Base-by-base conservation (phyloP, 1,140 invertebrate genomes). In the Marisa cornuarietis region DNA sequence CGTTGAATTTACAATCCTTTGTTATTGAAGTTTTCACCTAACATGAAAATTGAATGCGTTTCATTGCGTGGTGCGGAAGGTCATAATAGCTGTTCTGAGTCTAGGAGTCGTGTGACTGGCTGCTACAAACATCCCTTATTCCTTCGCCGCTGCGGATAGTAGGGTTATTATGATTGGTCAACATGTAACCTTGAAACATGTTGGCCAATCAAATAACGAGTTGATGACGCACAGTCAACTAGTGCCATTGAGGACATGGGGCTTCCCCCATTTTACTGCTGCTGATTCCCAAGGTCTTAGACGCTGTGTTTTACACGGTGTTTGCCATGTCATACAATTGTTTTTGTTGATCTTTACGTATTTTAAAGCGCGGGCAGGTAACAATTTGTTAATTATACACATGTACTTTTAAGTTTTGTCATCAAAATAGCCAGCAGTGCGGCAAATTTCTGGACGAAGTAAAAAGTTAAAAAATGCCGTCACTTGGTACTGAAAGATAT, bases 61-160 rank as follows among this genome's bases (percentile, higher is more conserved):
- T 77, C 76, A 77, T 77, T 77, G 62, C 65, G 42, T 51, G 68
- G 63, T 77, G 76, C 76, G 76, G 76, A 77, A 68, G 76, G 76
- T 77, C 76, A 77, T 77, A 49, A 20, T 68, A 63, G 63, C 49
- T 65, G 76, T 63, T 65, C 63, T 24, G 62, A 65, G 74, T 66
- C 76, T 66, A 65, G 22, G 20, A 51, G 54, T 26, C 54, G 76
- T 66, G 49, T 77, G 63, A 68, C 62, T 42, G 76, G 76, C 76
- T 77, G 65, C 51, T 77, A 63, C 54, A 66, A 68, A 77, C 76
- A 77, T 68, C 68, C 49, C 61, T 77, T 65, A 65, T 65, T 51
- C 22, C 26, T 68, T 77, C 54, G 54, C 54, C 54, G 11, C 54
- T 58, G 54, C 11, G 9, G 11, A 58, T 11, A 58, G 11, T 11